These are phyloP conservation scores for Chloropsis cyanopogon DNA, from an alignment of 2,113 vertebrate species.

Conservation along the genomic window DNA sequence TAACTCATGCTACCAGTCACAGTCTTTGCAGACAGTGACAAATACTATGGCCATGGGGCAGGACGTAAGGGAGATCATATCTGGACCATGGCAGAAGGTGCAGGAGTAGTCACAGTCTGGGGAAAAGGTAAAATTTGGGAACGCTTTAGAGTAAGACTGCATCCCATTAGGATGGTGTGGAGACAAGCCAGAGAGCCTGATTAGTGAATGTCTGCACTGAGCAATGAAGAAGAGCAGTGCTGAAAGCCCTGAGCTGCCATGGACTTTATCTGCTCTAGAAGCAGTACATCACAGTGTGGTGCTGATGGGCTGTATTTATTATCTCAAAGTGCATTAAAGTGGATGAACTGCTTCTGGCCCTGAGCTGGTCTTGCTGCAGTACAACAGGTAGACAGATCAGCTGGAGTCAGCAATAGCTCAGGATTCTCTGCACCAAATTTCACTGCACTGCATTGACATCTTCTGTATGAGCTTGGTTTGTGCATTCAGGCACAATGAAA, in stretches of 20 bases:
- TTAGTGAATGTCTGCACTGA: constrained; percentile 26
- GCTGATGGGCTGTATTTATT: constrained; percentile 48
- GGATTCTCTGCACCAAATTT: constrained; percentile 43
- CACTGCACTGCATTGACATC: background rate
- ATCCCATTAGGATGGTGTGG: background rate
- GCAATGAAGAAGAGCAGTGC: background rate
- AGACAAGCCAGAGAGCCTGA: constrained; percentile 21
- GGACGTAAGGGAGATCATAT: background rate
- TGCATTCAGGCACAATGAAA: constrained; percentile 49
- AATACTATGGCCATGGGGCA: background rate
- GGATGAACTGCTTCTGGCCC: constrained; percentile 34
- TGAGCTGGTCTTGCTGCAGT: constrained; percentile 41
- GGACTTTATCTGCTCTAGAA: constrained; percentile 21
- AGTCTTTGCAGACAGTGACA: background rate
- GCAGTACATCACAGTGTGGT: constrained; percentile 18
- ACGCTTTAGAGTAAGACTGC: background rate
- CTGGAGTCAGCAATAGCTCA: constrained; percentile 35
- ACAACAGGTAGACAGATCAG: constrained; percentile 47
- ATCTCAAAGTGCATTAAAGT: constrained; percentile 42
- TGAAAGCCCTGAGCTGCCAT: constrained; percentile 2
- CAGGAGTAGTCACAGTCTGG: background rate
- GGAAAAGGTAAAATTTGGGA: background rate
- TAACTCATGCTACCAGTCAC: constrained; percentile 31
- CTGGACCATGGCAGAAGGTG: background rate
- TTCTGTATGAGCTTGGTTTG: constrained; percentile 5